These are phyloP conservation scores for Leptarthrus brevirostris DNA, from an alignment of 2,888 invertebrate species.

Conservation along the genomic window DNA sequence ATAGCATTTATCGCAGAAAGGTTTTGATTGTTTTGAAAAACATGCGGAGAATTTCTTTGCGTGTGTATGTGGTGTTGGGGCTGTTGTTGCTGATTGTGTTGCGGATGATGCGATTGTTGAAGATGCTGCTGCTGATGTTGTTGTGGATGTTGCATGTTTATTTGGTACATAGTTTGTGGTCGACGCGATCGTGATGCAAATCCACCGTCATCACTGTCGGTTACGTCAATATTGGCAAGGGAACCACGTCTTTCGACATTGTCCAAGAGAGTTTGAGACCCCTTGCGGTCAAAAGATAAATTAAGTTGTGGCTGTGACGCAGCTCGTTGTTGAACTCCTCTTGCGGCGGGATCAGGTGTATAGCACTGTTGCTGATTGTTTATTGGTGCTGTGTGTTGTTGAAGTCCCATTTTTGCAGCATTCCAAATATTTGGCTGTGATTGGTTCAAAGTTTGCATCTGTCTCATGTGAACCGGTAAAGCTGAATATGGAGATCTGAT, in stretches of 20 bases:
- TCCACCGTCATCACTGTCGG: slow-evolving; percentile 74
- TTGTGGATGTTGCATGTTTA: slow-evolving; percentile 48
- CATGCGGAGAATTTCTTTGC: slow-evolving; percentile 54
- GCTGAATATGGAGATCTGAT: slow-evolving; percentile 67
- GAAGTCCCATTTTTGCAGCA: slow-evolving; percentile 52
- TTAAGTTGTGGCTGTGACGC: slow-evolving; percentile 76
- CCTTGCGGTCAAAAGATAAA: slow-evolving; percentile 54
- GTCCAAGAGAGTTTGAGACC: slow-evolving; percentile 52
- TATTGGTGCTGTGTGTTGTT: slow-evolving; percentile 58
- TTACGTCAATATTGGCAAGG: slow-evolving; percentile 71
- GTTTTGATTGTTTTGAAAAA: slow-evolving; percentile 50
- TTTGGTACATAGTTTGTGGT: slow-evolving; percentile 55
- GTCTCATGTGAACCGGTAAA: slow-evolving; percentile 65
- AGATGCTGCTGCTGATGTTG: slow-evolving; percentile 26
- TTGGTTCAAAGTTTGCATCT: slow-evolving; percentile 56
- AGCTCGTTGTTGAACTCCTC: slow-evolving; percentile 64
- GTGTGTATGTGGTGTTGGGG: slow-evolving; percentile 40
- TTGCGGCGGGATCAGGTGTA: slow-evolving; percentile 52
- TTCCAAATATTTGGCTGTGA: slow-evolving; percentile 56
- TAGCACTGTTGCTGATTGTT: slow-evolving; percentile 50
- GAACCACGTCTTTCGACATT: slow-evolving; percentile 69
- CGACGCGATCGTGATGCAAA: slow-evolving; percentile 63
- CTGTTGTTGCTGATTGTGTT: slow-evolving; percentile 46
- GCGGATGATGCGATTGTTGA: slow-evolving; percentile 34
- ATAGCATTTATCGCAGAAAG: slow-evolving; percentile 11